These are phyloP conservation scores for Gisinianus flammeolus DNA, from an alignment of 2,888 invertebrate genomes.

Conservation along the genomic window DNA sequence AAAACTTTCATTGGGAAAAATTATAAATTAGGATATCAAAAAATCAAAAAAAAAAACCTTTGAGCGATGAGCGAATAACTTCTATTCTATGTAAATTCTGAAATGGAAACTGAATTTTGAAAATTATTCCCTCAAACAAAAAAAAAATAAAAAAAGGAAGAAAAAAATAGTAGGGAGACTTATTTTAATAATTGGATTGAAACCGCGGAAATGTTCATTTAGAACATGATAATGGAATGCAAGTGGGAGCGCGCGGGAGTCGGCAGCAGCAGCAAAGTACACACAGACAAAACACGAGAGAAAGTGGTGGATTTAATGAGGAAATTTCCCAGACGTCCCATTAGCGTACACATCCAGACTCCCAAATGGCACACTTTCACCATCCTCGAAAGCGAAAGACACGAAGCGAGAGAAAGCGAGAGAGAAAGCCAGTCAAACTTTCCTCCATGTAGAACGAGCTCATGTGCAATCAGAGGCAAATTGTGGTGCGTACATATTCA, in stretches of 20 bases:
- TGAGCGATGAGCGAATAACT: too few species aligned
- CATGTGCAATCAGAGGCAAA: not conserved
- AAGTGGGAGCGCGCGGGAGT: not conserved
- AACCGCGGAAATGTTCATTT: not conserved
- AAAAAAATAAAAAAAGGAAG: too few species aligned
- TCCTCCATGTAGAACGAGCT: not conserved
- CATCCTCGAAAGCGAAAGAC: not conserved
- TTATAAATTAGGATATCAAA: too few species aligned
- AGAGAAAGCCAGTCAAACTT: not conserved
- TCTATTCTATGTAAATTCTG: too few species aligned
- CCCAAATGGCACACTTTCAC: not conserved
- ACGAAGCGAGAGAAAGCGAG: not conserved
- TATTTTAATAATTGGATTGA: not conserved
- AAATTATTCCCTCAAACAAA: too few species aligned
- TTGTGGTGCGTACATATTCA: not conserved
- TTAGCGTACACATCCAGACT: constrained; percentile 9
- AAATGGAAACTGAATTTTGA: too few species aligned
- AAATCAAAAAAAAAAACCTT: too few species aligned
- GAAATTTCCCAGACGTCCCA: constrained; percentile 45
- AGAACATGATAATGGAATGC: not conserved
- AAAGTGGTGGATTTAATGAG: constrained; percentile 30
- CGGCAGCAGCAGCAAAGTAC: not conserved
- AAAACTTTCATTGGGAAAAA: too few species aligned
- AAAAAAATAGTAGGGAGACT: too few species aligned
- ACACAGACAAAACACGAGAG: not conserved